Evolutionary conservation across 2,797 vertebrate species (phyloP), one percentile per base, ranked within the genome.

Genomic region (Mormyrops attenuatus): DNA sequence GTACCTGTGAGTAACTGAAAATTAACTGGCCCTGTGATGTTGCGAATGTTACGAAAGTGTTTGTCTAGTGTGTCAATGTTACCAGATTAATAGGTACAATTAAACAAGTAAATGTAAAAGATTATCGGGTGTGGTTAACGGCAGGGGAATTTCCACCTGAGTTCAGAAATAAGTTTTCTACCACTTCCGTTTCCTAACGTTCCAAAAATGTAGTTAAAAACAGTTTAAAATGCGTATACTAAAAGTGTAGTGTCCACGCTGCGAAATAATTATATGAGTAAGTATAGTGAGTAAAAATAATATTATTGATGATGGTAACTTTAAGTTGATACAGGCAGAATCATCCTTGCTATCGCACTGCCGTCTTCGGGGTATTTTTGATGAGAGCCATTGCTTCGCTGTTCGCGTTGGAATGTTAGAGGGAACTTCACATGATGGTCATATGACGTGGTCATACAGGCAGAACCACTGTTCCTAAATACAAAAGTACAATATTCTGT

Each of bases 141-240:
- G 80, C 50, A 13, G 80, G 80, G 80, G 80, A 85, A 85, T 88
- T 30, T 88, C 87, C 87, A 88, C 63, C 57, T 88, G 66, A 88
- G 2, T 50, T 69, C 15, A 34, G 26, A 52, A 38, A 50, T 88
- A 7, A n/a, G 44, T 77, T 30, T 73, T 20, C n/a, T 34, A 41
- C 13, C 88, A 88, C 88, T 88, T 88, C 66, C 88, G 88, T 88
- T 52, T 88, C 22, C 30, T 47, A 82, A 47, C 41, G 41, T 47
- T 47, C 7, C 7, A 41, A 47, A 82, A 47, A 47, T 44, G 5
- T 11, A 20, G 26, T 84, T 49, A 84, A 26, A 73, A 84, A 47
- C 7, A 49, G 20, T 47, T 26, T 82, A 8, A 22, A 47, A 85
- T 84, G 7, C 3, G 44, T 84, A 22, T 13, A 22, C 17, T 57